Conservation (phyloP, 23 tunicate genomes). For the Trididemnum miniatum region DNA sequence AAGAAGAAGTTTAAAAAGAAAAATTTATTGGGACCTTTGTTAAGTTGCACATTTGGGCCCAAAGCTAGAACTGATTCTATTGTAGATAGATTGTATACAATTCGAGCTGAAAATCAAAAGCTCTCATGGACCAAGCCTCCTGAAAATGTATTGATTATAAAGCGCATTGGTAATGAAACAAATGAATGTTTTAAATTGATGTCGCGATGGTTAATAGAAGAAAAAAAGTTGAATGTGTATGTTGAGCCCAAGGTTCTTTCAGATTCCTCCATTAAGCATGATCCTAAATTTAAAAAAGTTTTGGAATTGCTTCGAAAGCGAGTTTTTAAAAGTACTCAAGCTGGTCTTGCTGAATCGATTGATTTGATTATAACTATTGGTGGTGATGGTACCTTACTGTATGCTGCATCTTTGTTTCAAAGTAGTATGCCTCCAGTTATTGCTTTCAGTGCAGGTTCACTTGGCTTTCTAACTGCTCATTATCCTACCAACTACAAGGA, state of each 20-base stretch:
- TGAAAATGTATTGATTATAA: constrained; percentile 55
- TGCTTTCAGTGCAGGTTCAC: constrained; percentile 68
- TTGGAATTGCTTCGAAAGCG: constrained; percentile 8
- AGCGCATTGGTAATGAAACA: constrained; percentile 49
- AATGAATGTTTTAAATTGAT: constrained; percentile 14
- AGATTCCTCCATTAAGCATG: not conserved
- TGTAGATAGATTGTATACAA: not conserved
- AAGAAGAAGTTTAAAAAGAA: no score
- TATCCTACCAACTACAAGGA: constrained; percentile 36
- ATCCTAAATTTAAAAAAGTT: not conserved
- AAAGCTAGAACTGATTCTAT: constrained; percentile 37
- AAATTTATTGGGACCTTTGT: constrained; percentile 46
- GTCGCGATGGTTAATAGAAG: constrained; percentile 38
- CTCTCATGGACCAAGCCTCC: constrained; percentile 61
- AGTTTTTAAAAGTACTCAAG: not conserved
- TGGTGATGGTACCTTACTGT: constrained; percentile 80
- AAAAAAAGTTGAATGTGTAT: constrained; percentile 42
- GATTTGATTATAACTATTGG: constrained; percentile 74
- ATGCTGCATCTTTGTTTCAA: constrained; percentile 78
- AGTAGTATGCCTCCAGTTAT: constrained; percentile 75
- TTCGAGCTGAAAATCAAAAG: constrained; percentile 22
- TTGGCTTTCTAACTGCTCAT: constrained; percentile 72
- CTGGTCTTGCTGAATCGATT: not conserved
- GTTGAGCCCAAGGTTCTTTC: constrained; percentile 51
- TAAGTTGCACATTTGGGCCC: constrained; percentile 55